A percentile compares a stretch with the other conserved stretches of the same genome.
Conservation (phyloP, 2,113 vertebrate species). For the Capreolus pygargus region DNA sequence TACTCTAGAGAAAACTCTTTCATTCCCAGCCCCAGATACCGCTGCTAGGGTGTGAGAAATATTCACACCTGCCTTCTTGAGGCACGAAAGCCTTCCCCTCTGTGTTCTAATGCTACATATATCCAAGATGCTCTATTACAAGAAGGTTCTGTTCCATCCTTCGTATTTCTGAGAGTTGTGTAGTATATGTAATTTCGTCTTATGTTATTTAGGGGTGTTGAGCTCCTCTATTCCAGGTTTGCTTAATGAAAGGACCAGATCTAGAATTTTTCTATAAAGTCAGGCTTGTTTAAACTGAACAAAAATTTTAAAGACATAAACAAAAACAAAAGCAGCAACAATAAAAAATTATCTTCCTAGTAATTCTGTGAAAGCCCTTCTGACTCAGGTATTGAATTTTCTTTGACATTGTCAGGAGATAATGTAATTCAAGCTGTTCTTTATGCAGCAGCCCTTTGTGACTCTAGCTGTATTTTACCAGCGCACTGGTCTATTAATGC, state of each 20-base stretch:
- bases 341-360: background rate
- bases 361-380: background rate
- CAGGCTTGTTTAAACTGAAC: background rate
- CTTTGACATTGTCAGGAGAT: background rate
- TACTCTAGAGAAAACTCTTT: background rate
- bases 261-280: background rate
- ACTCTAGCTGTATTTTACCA: background rate
- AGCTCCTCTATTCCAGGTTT: background rate
- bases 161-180: background rate
- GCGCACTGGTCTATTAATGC: background rate
- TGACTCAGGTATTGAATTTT: background rate
- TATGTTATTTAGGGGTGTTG: background rate
- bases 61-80: background rate
- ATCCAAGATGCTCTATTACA: background rate
- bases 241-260: background rate
- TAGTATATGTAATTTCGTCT: background rate
- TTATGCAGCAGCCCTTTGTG: background rate
- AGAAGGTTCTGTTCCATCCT: background rate
- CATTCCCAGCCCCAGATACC: background rate
- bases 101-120: background rate
- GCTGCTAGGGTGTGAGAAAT: background rate
- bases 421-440: constrained; percentile 21
- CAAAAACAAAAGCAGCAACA: background rate
- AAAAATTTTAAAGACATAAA: background rate
- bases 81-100: background rate